phyloP scores from a whole-genome alignment of 2,113 vertebrate species.

The Clarias magur region DNA sequence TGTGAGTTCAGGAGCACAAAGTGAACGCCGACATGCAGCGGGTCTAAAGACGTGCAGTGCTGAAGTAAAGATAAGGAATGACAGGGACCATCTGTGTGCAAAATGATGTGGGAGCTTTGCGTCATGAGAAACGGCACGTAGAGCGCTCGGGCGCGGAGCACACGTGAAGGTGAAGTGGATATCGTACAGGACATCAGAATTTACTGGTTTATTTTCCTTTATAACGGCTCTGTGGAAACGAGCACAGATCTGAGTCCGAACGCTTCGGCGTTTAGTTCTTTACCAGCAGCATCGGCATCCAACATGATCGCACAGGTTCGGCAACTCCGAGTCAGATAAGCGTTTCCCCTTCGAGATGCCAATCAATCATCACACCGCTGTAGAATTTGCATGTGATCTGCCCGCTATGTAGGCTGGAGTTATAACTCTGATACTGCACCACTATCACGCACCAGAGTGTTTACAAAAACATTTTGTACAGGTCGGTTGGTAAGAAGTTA shows the following conservation, averaged over 20 bases:
- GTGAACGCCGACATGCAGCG: neutral
- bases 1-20: neutral
- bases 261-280: neutral
- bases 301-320: neutral
- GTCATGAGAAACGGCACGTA: constrained; percentile 7
- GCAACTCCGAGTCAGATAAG: neutral
- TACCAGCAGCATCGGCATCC: neutral
- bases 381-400: neutral
- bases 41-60: neutral
- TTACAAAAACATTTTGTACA: neutral
- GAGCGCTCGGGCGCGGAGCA: too few species aligned
- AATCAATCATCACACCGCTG: neutral
- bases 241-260: neutral
- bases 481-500: neutral
- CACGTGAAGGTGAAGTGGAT: neutral
- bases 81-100: constrained; percentile 1
- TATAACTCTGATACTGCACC: neutral
- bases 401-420: neutral
- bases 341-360: neutral
- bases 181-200: neutral
- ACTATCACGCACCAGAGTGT: neutral
- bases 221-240: neutral
- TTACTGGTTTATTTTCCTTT: neutral
- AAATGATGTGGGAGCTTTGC: neutral
- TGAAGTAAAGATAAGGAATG: constrained; percentile 15